Evolutionary conservation across 2,797 vertebrate genomes (phyloP), one percentile per base, ranked within the genome.

Genomic region (Pygocentrus nattereri): DNA sequence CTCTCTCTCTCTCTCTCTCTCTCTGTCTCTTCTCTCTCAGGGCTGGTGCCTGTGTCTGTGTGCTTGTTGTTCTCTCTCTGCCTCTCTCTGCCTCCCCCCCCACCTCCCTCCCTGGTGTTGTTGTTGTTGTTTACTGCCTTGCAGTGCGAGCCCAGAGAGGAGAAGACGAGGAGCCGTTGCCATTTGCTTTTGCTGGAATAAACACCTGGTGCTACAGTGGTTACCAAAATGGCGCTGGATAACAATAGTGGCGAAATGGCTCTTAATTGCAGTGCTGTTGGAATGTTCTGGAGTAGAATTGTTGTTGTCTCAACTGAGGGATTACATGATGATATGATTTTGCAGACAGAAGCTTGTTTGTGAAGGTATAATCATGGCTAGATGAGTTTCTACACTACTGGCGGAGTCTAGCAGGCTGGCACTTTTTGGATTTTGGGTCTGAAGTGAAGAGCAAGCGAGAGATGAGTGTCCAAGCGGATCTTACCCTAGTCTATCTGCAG

Each of bases 141-240:
- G 50, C 82, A 81, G 84, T 80, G 75, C 68, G 58, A 83, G 81
- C 85, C 74, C 61, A 73, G 67, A 81, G 84, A 85, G 61, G 47
- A 79, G 80, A 82, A 74, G 84, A 85, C 84, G 85, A 79, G 61
- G 75, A 78, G 82, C 86, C 49, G 75, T 77, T 77, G 81, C 83
- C 80, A 83, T 88, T 87, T 85, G 85, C 78, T 85, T 92, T 92
- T 91, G 90, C 87, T 86, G 78, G 61, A 91, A 88, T 90, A 89
- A 91, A 93, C 90, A 91, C 88, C 87, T 86, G 88, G 81, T 77
- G 81, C 79, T 91, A 89, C 92, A 85, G 91, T 89, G 91, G 91
- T 91, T 92, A 91, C 82, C 80, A 80, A 92, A 92, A 92, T 92
- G 90, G 90, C 79, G 85, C 70, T 59, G 79, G 81, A 87, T 83